Base-by-base conservation (phyloP, 2,888 invertebrate genomes). In the Actias luna region DNA sequence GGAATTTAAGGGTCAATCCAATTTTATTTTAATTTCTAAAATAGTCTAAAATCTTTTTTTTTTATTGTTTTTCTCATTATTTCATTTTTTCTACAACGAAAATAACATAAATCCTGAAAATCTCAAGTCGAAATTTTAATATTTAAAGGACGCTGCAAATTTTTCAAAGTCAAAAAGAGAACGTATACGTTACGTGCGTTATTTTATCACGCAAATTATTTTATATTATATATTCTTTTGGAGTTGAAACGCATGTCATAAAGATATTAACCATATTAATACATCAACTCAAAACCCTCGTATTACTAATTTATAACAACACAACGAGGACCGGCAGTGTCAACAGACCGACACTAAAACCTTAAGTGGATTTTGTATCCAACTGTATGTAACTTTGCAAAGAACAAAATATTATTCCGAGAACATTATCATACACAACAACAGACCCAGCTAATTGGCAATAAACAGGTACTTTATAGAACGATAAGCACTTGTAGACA, bases 401-500 rank as follows among this genome's bases (percentile, higher is more conserved):
- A 22, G 46, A 18, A 46, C 46, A 18, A 46, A 46, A 18, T 46
- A 46, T 46, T 18, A 46, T 46, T 8, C 22, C 18, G 22, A 22
- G 22, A 46, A 46, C 22, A 46, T 46, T 8, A 46, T 22, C 10
- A 2, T 22, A 46, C 14, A 46, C 18, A 18, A 8, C 22, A 46
- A 22, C 22, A 46, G 22, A 22, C 46, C 46, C 18, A 10, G 10
- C 12, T 46, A 46, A 46, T 46, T 22, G 46, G 22, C 22, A 46
- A 22, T 46, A 46, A 46, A 46, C 46, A 46, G 22, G 22, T 22
- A 46, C 46, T 46, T 46, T 46, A 46, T 46, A 46, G 18, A 46
- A 22, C 18, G 10, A 46, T 10, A 46, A 46, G 46, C 14, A 18
- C 10, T n/a, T n/a, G n/a, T n/a, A n/a, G n/a, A n/a, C n/a, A n/a